These are phyloP conservation scores for Pantherophis alleghaniensis DNA, from an alignment of 2,797 vertebrate species.

Conservation along the genomic window DNA sequence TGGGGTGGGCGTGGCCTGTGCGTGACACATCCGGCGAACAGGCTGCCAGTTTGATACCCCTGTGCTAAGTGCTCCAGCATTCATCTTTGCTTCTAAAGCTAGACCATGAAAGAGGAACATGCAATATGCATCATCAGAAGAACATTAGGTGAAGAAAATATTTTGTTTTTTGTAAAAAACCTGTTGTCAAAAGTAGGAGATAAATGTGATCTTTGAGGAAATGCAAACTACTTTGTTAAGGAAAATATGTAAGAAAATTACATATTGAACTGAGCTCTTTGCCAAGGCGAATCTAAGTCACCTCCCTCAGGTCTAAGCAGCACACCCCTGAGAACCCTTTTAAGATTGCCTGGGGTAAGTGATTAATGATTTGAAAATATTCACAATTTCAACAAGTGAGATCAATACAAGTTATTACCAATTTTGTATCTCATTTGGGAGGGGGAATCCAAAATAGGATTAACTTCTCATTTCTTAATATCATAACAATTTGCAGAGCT, in stretches of 20 bases:
- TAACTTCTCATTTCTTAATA: not conserved
- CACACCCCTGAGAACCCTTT: not conserved
- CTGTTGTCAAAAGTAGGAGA: not conserved
- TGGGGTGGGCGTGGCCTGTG: too few relatives aligned
- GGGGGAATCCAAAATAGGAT: not conserved
- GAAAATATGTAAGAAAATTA: not conserved
- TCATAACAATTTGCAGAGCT: constrained; percentile 37
- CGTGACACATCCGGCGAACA: too few relatives aligned
- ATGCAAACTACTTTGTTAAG: not conserved
- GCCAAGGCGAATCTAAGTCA: not conserved
- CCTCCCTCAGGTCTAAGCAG: not conserved
- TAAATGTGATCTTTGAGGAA: not conserved
- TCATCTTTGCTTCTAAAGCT: not conserved
- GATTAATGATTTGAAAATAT: not conserved
- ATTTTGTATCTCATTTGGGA: not conserved
- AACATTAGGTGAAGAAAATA: not conserved
- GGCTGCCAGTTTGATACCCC: too few relatives aligned
- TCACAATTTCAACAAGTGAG: not conserved
- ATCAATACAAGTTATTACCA: not conserved
- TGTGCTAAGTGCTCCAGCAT: not conserved
- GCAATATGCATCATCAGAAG: not conserved
- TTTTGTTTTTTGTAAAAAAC: not conserved
- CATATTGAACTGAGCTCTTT: not conserved
- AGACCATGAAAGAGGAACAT: not conserved
- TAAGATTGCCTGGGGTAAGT: not conserved